Evolutionary conservation across 1,140 invertebrate genomes (phyloP).

Genomic region (Phthorimaea operculella): DNA sequence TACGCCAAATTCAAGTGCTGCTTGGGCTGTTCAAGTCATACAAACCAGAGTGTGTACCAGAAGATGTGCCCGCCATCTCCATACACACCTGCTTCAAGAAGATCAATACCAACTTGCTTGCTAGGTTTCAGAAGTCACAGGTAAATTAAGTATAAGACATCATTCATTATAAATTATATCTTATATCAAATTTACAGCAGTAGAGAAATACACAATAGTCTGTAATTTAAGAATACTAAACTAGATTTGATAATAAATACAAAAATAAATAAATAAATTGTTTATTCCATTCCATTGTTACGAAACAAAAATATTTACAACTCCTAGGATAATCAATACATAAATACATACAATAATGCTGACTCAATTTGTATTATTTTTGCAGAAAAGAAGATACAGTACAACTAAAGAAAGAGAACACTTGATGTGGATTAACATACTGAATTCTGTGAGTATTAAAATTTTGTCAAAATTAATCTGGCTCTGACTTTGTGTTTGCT

Average conservation of each 20-base stretch:
- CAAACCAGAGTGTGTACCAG: conserved; percentile 61
- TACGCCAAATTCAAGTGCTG: conserved; percentile 45
- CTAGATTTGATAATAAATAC: too few relatives aligned
- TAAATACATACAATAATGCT: too few relatives aligned
- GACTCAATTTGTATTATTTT: conserved; percentile 10
- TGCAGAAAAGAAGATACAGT: conserved; percentile 39
- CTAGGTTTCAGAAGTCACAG: conserved; percentile 46
- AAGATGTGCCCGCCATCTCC: conserved; percentile 53
- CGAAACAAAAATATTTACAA: too few relatives aligned
- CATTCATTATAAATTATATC: background rate
- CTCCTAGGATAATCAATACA: too few relatives aligned
- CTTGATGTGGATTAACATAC: conserved; percentile 41
- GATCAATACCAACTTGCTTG: conserved; percentile 37
- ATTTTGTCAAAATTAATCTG: too few relatives aligned
- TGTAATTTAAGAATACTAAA: too few relatives aligned
- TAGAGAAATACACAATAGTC: too few relatives aligned
- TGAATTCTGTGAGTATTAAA: conserved; percentile 46
- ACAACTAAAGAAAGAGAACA: conserved; percentile 23
- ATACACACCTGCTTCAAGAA: conserved; percentile 54
- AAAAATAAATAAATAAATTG: too few relatives aligned
- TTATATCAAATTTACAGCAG: background rate
- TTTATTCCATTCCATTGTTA: too few relatives aligned
- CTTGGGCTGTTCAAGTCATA: conserved; percentile 62
- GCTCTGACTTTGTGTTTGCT: too few relatives aligned
- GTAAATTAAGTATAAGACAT: conserved; percentile 21